Base-by-base conservation (phyloP, 2,797 vertebrate genomes). In the Selene dorsalis region DNA sequence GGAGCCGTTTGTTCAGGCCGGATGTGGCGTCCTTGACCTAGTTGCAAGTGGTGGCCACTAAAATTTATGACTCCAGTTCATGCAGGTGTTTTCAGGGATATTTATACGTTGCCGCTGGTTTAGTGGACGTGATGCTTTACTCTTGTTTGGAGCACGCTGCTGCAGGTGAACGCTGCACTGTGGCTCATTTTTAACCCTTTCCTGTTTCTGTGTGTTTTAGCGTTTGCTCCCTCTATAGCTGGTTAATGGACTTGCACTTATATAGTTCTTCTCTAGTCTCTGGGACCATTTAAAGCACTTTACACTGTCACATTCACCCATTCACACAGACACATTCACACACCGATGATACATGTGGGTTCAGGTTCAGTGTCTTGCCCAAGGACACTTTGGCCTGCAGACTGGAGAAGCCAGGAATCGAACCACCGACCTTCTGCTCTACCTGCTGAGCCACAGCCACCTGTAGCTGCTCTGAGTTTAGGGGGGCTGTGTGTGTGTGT, bases 1-100 rank as follows among this genome's bases (percentile, higher is more conserved):
- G 35, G 58, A 84, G 70, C 28, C 13, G 71, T 75, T 26, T 39
- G 62, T 64, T 66, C 69, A 43, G 67, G 74, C 74, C 28, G 39
- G 66, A 87, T 75, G 70, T 69, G 67, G 11, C 22, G 80, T 83
- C 84, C 84, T 88, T 90, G 88, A 87, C 87, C 87, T 61, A 81
- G 72, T 84, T 86, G 56, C 32, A 68, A 65, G 48, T 55, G 38
- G 22, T 62, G 38, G 66, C 69, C 48, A 48, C 62, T 68, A 45
- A 82, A 75, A 80, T 87, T 18, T 88, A 79, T 70, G 72, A 84
- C 45, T 67, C 0, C 30, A 64, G 60, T 73, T 79, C 64, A 77
- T 66, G 72, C 43, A 77, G 73, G 60, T 86, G 68, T 71, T 77
- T 10, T 20, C n/a, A 48, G 17, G 24, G 41, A 22, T 72, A 72